These are phyloP conservation scores for Tylochromis polylepis DNA, from an alignment of 2,113 vertebrate genomes.

Conservation along the genomic window DNA sequence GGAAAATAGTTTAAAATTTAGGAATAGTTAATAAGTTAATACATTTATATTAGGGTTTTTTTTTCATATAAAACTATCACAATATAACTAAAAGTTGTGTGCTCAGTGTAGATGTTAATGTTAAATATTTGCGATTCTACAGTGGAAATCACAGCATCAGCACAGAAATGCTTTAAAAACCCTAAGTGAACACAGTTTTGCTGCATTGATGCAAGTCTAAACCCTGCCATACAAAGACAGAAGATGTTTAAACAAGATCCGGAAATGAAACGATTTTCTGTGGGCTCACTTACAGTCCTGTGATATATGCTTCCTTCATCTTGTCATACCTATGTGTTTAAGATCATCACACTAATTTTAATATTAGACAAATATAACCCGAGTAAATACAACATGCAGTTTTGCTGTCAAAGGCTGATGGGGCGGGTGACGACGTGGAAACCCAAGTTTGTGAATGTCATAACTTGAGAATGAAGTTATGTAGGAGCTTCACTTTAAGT, in stretches of 20 bases:
- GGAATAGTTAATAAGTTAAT: too few relatives aligned
- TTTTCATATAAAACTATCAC: too few relatives aligned
- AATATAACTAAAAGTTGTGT: too few relatives aligned
- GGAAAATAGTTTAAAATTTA: too few relatives aligned
- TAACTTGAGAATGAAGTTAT: accelerated
- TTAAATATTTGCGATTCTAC: too few relatives aligned
- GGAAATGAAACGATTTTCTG: accelerated
- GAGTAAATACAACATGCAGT: not conserved
- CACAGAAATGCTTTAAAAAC: not conserved
- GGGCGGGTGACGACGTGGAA: not conserved
- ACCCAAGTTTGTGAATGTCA: not conserved
- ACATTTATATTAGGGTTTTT: too few relatives aligned
- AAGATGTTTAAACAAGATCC: not conserved
- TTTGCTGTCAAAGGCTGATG: not conserved
- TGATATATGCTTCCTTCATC: not conserved
- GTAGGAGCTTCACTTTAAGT: not conserved
- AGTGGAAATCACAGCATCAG: not conserved
- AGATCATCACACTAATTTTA: not conserved
- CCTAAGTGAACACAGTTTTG: not conserved
- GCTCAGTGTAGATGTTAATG: too few relatives aligned
- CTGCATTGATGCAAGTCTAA: not conserved
- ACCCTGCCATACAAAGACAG: not conserved
- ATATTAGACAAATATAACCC: not conserved
- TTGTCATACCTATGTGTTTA: not conserved
- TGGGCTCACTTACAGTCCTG: not conserved